Evolutionary conservation across 2,888 invertebrate species (phyloP).

Genomic region (Heteropelma amictum): DNA sequence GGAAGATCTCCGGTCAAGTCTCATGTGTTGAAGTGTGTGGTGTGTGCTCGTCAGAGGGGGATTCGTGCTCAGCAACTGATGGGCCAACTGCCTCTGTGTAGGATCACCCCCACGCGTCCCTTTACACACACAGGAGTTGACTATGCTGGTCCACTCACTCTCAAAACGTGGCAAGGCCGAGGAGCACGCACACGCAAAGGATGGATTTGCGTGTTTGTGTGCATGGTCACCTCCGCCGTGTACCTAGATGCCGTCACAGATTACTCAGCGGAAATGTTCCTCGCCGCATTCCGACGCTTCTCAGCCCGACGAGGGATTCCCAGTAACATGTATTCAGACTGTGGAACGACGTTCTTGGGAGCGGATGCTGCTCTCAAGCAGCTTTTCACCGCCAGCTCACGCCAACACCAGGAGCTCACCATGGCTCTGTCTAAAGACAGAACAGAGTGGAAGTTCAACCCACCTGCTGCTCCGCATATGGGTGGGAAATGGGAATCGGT

Average conservation of each 20-base stretch:
- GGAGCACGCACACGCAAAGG: background rate
- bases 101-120: conserved; percentile 32
- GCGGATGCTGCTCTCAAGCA: conserved; percentile 1
- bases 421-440: conserved; percentile 29
- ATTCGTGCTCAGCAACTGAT: conserved; percentile 51
- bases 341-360: background rate
- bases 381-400: background rate
- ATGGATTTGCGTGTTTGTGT: background rate
- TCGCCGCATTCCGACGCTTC: background rate
- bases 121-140: background rate
- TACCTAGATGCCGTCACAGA: background rate
- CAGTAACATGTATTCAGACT: background rate
- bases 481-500: conserved; percentile 67
- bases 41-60: background rate
- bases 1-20: conserved; percentile 23
- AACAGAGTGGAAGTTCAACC: conserved; percentile 62
- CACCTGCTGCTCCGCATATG: conserved; percentile 63
- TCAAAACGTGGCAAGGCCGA: background rate
- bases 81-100: conserved; percentile 55
- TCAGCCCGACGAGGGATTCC: background rate
- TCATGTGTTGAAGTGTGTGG: background rate
- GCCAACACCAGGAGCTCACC: background rate
- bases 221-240: background rate
- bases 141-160: conserved; percentile 15
- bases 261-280: background rate